These are phyloP conservation scores for Nettapus auritus DNA, from an alignment of 2,113 vertebrate species.

Conservation along the genomic window DNA sequence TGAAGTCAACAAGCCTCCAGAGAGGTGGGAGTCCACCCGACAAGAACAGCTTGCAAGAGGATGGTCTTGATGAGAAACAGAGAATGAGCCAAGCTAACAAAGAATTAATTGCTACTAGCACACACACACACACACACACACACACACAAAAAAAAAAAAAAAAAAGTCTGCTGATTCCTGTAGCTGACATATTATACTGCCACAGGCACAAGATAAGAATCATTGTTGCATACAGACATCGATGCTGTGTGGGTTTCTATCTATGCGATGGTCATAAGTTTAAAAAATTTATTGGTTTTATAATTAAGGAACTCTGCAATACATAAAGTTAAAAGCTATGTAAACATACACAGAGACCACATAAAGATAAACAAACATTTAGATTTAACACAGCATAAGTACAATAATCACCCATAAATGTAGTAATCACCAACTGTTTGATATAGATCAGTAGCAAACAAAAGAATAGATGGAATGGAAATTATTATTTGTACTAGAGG, in stretches of 20 bases:
- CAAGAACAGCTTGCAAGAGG: neutral
- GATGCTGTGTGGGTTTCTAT: neutral
- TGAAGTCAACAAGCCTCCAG: neutral
- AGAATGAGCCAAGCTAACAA: neutral
- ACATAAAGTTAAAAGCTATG: conserved; percentile 55
- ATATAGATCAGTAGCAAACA: conserved; percentile 67
- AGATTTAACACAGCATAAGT: conserved; percentile 58
- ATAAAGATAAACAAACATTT: conserved; percentile 66
- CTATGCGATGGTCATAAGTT: neutral
- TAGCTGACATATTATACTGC: neutral
- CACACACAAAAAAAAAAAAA: neutral
- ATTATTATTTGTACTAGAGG: conserved; percentile 64
- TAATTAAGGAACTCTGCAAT: conserved; percentile 60
- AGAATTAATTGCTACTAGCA: neutral
- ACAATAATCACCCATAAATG: conserved; percentile 67
- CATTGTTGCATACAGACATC: neutral
- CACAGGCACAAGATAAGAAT: neutral
- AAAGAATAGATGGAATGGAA: conserved; percentile 65
- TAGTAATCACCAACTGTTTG: conserved; percentile 66
- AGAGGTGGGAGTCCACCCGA: neutral
- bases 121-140: too few relatives aligned
- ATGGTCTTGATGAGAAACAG: neutral
- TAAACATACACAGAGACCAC: conserved; percentile 41
- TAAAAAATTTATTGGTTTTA: conserved; percentile 57
- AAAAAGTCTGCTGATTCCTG: neutral